Percentiles rank a stretch among this genome's conserved stretches.
Conservation (phyloP, 2,113 vertebrate species). For the Clarias gariepinus region DNA sequence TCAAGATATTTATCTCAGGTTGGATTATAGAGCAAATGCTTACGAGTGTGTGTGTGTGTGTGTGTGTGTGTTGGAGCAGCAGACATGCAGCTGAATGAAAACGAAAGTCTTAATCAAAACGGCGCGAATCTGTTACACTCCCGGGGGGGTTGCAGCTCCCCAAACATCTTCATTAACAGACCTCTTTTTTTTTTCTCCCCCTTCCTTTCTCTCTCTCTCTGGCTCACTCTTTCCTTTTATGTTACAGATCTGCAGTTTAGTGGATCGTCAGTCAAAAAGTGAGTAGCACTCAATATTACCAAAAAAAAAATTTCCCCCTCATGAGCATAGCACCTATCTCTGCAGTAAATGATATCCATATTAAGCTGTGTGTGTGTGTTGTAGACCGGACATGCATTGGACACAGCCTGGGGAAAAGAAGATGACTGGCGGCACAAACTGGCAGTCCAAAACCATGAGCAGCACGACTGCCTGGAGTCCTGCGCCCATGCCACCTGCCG, state of each 20-base stretch:
- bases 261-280: conserved; percentile 84
- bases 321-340: not conserved
- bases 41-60: not conserved
- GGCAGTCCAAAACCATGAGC: conserved; percentile 88
- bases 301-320: too few species aligned
- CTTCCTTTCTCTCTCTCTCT: not conserved
- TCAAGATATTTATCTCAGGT: not conserved
- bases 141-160: too few species aligned
- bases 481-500: conserved; percentile 73
- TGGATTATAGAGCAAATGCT: not conserved
- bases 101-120: conserved; percentile 14
- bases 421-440: conserved; percentile 83
- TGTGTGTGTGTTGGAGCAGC: not conserved
- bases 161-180: too few species aligned
- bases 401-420: conserved; percentile 84
- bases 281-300: conserved; percentile 59
- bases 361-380: conserved; percentile 1
- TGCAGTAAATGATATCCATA: not conserved
- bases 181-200: not conserved
- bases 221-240: conserved; percentile 3
- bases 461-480: conserved; percentile 80
- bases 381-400: conserved; percentile 84
- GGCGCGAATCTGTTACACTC: too few species aligned
- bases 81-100: conserved; percentile 28
- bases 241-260: conserved; percentile 85